Evolutionary conservation across 2,888 invertebrate genomes (phyloP).

Genomic region (Xanthia icteritia): DNA sequence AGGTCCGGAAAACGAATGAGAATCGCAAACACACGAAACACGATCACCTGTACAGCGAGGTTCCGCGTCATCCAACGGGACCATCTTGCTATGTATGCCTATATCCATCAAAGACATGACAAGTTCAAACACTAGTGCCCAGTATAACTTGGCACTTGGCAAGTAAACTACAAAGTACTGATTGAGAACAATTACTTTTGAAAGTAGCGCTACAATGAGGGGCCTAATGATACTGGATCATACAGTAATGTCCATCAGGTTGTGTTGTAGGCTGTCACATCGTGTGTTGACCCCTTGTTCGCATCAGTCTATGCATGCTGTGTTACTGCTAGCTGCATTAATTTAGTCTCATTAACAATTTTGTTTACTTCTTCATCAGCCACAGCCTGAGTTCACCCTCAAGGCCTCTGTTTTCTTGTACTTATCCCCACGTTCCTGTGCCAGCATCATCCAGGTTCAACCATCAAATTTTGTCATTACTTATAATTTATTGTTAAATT

Average conservation of each 20-base stretch:
- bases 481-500: neutral
- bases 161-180: neutral
- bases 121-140: constrained; percentile 10
- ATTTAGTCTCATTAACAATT: neutral
- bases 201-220: neutral
- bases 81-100: neutral
- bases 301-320: too few relatives aligned
- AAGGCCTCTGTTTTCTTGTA: neutral
- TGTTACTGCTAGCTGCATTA: neutral
- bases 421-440: neutral
- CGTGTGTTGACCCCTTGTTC: constrained; percentile 1
- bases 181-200: neutral
- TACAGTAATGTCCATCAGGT: neutral
- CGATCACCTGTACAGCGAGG: neutral
- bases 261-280: constrained; percentile 1
- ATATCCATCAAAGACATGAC: constrained; percentile 9
- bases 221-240: neutral
- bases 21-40: neutral
- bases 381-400: too few relatives aligned
- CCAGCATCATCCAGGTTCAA: neutral
- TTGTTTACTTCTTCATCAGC: neutral
- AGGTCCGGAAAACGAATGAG: too few relatives aligned
- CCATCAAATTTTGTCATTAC: neutral
- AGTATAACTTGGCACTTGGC: neutral
- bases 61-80: constrained; percentile 1